Percentiles rank a stretch among this genome's conserved stretches.
Conservation (phyloP, 2,113 vertebrate genomes). For the Parus major region DNA sequence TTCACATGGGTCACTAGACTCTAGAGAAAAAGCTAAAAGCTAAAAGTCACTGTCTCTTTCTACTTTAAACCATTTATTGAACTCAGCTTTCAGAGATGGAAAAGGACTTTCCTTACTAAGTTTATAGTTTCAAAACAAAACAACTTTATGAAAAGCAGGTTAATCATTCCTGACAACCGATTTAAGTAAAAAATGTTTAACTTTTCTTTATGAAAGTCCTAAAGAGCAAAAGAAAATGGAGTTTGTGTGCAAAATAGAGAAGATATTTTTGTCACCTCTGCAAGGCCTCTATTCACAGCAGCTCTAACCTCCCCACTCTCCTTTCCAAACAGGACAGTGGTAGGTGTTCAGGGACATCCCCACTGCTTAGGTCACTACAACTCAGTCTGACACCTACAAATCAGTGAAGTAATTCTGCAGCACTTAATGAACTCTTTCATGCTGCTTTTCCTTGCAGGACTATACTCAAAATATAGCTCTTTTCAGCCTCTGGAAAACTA, state of each 20-base stretch:
- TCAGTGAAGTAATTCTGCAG: background rate
- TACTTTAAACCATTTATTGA: background rate
- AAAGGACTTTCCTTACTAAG: background rate
- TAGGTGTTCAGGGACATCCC: background rate
- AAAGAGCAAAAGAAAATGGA: background rate
- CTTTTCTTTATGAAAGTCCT: background rate
- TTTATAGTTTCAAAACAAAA: background rate
- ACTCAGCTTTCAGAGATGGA: background rate
- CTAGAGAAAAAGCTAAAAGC: background rate
- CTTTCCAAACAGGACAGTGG: background rate
- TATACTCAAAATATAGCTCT: background rate
- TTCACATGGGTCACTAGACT: background rate
- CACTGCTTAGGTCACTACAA: too few species aligned
- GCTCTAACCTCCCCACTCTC: background rate
- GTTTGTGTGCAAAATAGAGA: background rate
- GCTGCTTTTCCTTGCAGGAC: background rate
- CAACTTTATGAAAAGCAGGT: background rate
- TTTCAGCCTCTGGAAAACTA: background rate
- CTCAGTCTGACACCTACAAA: background rate
- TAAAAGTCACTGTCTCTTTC: background rate
- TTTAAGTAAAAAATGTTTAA: background rate
- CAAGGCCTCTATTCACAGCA: background rate
- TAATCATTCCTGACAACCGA: background rate
- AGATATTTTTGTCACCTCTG: background rate
- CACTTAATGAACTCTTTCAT: background rate